Percentiles rank a stretch among this genome's conserved stretches.
These are phyloP conservation scores for Drosophila athabasca DNA, from an alignment of 1,140 invertebrate species.

Conservation along the genomic window DNA sequence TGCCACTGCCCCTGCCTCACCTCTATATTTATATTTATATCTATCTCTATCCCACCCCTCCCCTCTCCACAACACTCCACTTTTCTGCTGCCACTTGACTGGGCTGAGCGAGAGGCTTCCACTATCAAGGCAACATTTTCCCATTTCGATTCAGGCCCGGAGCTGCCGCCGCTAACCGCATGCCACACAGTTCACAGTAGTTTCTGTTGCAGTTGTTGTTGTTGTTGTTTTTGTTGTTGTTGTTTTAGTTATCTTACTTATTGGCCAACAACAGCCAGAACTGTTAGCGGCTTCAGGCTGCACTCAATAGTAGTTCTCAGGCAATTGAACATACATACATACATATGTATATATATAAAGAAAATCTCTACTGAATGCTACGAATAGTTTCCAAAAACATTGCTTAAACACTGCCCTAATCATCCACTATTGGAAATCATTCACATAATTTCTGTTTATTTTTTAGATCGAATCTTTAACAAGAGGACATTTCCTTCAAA, in stretches of 20 bases:
- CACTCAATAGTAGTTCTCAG: constrained; percentile 32
- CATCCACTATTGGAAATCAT: no score
- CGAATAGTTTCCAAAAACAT: no score
- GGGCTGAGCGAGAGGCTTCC: constrained; percentile 17
- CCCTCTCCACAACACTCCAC: background rate
- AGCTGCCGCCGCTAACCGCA: constrained; percentile 8
- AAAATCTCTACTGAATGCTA: no score
- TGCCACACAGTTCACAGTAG: constrained; percentile 43
- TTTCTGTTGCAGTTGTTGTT: constrained; percentile 21
- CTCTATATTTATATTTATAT: constrained; percentile 4
- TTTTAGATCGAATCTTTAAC: no score
- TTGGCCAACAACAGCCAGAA: constrained; percentile 30
- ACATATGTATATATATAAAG: no score
- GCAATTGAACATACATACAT: background rate
- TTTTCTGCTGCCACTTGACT: constrained; percentile 8
- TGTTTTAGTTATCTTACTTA: constrained; percentile 42
- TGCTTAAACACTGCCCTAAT: no score
- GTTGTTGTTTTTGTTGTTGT: constrained; percentile 15
- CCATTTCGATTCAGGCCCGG: constrained; percentile 12
- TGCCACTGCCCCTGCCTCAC: constrained; percentile 14
- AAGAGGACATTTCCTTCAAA: no score
- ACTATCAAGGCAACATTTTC: constrained; percentile 35
- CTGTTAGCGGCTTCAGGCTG: constrained; percentile 6
- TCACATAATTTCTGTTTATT: no score
- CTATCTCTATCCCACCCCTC: background rate